Evolutionary conservation across 2,888 invertebrate genomes (phyloP).

Genomic region (Ophion obscuratus): DNA sequence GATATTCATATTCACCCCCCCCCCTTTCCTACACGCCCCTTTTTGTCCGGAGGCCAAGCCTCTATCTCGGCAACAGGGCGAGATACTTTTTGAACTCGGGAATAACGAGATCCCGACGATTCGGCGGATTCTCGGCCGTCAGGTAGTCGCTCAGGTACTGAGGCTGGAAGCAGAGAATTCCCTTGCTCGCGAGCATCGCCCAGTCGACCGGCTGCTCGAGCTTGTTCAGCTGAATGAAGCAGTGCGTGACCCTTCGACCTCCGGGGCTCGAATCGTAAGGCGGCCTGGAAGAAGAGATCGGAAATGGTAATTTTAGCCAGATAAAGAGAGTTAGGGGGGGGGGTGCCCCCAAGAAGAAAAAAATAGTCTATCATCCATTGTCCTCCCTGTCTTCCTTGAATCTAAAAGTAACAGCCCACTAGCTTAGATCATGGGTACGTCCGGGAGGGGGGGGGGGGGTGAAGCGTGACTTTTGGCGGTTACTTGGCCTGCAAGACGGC

Average conservation of each 20-base stretch:
- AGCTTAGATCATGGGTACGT: no score
- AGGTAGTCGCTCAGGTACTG: slow-evolving; percentile 88
- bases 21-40: no score
- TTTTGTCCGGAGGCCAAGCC: not conserved
- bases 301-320: not conserved
- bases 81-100: slow-evolving; percentile 82
- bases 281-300: slow-evolving; percentile 73
- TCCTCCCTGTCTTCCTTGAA: no score
- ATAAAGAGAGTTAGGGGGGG: not conserved
- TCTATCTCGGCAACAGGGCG: slow-evolving; percentile 78
- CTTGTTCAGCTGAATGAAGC: slow-evolving; percentile 88
- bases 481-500: slow-evolving; percentile 87
- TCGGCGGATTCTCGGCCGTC: slow-evolving; percentile 72
- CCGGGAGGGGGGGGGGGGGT: no score
- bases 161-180: slow-evolving; percentile 87
- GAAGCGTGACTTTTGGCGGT: slow-evolving; percentile 46
- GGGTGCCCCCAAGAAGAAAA: no score
- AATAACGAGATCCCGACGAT: slow-evolving; percentile 79
- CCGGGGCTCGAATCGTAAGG: slow-evolving; percentile 79
- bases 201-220: slow-evolving; percentile 86
- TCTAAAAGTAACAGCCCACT: no score
- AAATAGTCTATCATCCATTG: not conserved
- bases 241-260: slow-evolving; percentile 87
- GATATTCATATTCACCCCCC: no score
- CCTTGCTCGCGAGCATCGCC: slow-evolving; percentile 85